Evolutionary conservation across 2,888 invertebrate species (phyloP), one percentile per base, ranked within the genome.

Genomic region (Acanthoscelides obtectus): DNA sequence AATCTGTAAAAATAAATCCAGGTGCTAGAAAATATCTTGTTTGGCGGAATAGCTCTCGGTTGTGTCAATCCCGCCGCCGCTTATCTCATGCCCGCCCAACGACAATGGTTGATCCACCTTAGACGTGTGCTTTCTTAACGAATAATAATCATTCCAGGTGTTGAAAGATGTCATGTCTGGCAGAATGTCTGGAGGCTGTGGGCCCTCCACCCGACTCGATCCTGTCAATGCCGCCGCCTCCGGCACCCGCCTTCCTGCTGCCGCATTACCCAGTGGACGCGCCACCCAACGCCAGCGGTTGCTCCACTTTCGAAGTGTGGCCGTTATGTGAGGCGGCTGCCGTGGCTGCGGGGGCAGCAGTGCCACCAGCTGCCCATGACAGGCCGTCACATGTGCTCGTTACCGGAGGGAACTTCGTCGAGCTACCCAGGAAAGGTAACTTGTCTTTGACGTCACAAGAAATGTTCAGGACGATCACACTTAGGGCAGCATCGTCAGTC

Each of bases 141-240:
- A n/a, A n/a, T n/a, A n/a, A n/a, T n/a, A n/a, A n/a, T 45, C 12
- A 17, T 45, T 12, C 1, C 17, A 45, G 45, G 12, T 1, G 8
- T 45, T 45, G 1, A 4, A 22, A 0, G 70, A 90, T 90, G 90
- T 84, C 87, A 74, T 90, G 90, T 81, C 86, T 89, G 78, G 85
- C 89, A 72, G 90, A 90, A 71, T 86, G 86, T 82, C 88, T 89
- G 83, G 88, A 89, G 22, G 45, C 45, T 85, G 85, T 92, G 75
- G 93, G 91, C 6, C 93, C 93, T 0, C 95, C 95, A 0, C 95
- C 95, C 0, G 93, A 95, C 85, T 91, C 89, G 73, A 94, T 95
- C 77, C 87, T 94, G 70, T 92, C 91, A 80, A 91, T 95, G 88
- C 95, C 95, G 6, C 95, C 95, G 66, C 95, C 95, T 0, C 95